Base-by-base conservation (phyloP, 2,113 vertebrate species). In the Irena cyanogastra region DNA sequence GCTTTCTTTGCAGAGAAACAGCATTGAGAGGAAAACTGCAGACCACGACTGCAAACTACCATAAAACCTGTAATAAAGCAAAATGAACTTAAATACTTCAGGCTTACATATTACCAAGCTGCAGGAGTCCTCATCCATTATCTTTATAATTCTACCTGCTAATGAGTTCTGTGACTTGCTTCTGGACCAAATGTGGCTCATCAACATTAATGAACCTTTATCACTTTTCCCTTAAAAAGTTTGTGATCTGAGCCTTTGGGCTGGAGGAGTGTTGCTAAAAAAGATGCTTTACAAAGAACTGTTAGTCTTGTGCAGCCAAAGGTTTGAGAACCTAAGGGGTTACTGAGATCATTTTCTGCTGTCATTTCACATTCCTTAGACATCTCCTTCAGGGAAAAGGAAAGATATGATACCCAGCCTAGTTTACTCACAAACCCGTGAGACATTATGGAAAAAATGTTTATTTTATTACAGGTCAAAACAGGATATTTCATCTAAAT, bases 291-390 rank as follows among this genome's bases (percentile, higher is more conserved):
- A 81, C 89, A 97, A 94, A 97, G 87, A 95, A 79, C 78, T 93
- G 94, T 97, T 97, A 96, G 81, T 97, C 85, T 97, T 93, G 45
- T 93, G 84, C 89, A 95, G 93, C 88, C 88, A 96, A 86, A 95
- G 83, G 79, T 97, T 90, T 97, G 97, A 97, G 97, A 98, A 97
- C 54, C 83, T 94, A 45, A 71, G 92, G 97, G 65, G 92, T 91
- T 97, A 85, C 79, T n/a, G n/a, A 96, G 93, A 96, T 87, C 74
- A 82, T 96, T 97, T 97, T 75, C 81, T 35, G 44, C 85, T 78
- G 95, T 89, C 11, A 72, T 95, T 98, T 95, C 77, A 90, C 91
- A 92, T 97, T 98, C 90, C 59, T 91, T 79, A 82, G 85, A 63
- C 81, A 75, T 91, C 74, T 95, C 56, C 35, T 90, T 68, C 30